These are phyloP conservation scores for Drosophila diplacantha DNA, from an alignment of 2,888 invertebrate genomes.

Conservation along the genomic window DNA sequence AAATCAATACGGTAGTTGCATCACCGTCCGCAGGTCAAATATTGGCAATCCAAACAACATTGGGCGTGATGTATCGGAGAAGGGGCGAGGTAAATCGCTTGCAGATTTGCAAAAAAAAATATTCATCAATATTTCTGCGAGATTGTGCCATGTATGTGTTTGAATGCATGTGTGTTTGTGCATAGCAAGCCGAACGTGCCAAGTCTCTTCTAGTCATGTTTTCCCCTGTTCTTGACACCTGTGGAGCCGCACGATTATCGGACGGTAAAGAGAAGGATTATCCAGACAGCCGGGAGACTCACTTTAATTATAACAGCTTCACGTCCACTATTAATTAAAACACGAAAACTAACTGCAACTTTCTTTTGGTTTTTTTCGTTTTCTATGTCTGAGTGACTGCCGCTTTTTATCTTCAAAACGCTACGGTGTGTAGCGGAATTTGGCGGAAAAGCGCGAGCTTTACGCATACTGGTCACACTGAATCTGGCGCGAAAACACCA, in stretches of 20 bases:
- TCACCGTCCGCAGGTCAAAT: conserved; percentile 26
- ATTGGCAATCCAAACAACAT: conserved; percentile 32
- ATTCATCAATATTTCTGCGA: conserved; percentile 17
- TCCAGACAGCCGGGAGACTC: conserved; percentile 8
- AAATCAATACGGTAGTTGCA: conserved; percentile 70
- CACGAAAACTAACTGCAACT: conserved; percentile 55
- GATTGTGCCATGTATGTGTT: conserved; percentile 10
- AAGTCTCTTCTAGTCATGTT: conserved; percentile 36
- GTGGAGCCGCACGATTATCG: not conserved
- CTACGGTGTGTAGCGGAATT: not conserved
- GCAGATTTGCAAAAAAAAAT: conserved; percentile 8
- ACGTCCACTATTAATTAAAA: conserved; percentile 51
- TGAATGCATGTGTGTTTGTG: conserved; percentile 13
- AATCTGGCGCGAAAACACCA: not conserved
- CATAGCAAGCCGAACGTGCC: conserved; percentile 17
- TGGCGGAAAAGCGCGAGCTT: not conserved
- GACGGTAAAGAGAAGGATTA: not conserved
- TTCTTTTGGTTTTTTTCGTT: conserved; percentile 49
- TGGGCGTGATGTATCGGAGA: not conserved
- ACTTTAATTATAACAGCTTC: conserved; percentile 45
- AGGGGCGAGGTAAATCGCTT: not conserved
- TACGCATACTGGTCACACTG: not conserved
- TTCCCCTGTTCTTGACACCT: conserved; percentile 14
- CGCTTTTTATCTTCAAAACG: not conserved
- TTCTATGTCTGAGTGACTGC: conserved; percentile 10